Percentiles rank a stretch among this genome's conserved stretches.
Conservation (phyloP, 2,797 vertebrate species). For the Leuciscus waleckii region DNA sequence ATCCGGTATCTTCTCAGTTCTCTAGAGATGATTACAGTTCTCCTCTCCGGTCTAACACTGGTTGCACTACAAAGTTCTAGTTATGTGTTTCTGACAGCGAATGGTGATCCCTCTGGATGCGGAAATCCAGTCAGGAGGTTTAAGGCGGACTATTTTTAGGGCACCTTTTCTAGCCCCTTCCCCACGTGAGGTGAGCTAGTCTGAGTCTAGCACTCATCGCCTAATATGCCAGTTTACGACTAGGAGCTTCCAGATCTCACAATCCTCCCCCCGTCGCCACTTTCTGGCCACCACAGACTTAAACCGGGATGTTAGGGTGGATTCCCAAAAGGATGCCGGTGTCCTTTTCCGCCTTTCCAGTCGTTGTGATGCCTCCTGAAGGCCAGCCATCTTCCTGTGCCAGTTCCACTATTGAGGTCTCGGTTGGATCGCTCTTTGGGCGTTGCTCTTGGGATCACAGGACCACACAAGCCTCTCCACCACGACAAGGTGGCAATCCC, state of each 20-base stretch:
- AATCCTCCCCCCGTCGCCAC: no score
- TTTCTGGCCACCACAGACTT: background rate
- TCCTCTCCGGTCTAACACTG: constrained; percentile 3
- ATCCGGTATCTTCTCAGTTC: background rate
- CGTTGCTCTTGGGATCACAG: no score
- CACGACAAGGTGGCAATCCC: background rate
- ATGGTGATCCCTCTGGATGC: constrained; percentile 16
- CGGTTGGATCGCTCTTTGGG: constrained; percentile 5
- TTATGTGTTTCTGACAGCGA: constrained; percentile 4
- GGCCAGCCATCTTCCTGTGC: constrained; percentile 18
- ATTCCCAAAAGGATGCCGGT: background rate
- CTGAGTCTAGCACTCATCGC: background rate
- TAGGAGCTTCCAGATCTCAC: background rate
- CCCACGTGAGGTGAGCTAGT: background rate
- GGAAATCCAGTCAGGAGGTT: constrained; percentile 8
- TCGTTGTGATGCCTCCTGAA: background rate
- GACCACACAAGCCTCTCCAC: background rate
- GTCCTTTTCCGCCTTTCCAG: constrained; percentile 33
- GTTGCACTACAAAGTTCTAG: constrained; percentile 5
- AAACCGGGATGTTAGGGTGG: background rate
- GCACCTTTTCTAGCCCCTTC: background rate
- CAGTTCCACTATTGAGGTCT: constrained; percentile 36
- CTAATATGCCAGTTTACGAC: background rate
- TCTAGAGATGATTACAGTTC: constrained; percentile 19
- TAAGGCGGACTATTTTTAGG: background rate